Conservation (phyloP, 2,113 vertebrate species). For the Trematocara zebra region DNA sequence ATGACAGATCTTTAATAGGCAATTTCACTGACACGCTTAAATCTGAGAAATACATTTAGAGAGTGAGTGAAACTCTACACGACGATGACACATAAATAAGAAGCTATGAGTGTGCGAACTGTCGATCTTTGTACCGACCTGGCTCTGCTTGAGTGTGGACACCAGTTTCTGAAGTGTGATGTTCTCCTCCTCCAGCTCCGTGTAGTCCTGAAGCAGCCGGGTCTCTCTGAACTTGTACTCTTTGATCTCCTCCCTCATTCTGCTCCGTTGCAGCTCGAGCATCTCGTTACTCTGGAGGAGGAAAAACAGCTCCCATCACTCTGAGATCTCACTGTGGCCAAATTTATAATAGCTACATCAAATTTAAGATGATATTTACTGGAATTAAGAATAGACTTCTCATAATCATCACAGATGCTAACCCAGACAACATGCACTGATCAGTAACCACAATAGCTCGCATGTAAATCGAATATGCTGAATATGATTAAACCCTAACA, state of each 20-base stretch:
- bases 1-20: neutral
- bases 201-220: constrained; percentile 93
- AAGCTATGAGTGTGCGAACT: neutral
- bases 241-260: constrained; percentile 93
- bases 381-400: neutral
- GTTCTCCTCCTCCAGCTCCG: constrained; percentile 96
- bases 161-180: constrained; percentile 95
- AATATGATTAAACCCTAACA: neutral
- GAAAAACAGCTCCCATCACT: neutral
- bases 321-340: neutral
- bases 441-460: neutral
- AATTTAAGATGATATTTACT: neutral
- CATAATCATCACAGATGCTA: neutral
- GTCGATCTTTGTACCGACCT: constrained; percentile 69
- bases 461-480: neutral
- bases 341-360: neutral
- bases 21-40: neutral
- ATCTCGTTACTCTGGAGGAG: constrained; percentile 82
- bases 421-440: neutral
- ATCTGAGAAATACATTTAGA: neutral
- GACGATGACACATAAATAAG: neutral
- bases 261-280: constrained; percentile 86
- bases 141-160: constrained; percentile 93
- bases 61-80: neutral
- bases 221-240: constrained; percentile 96